Base-by-base conservation (phyloP, 2,888 invertebrate species). In the Acanthosepion esculentum region DNA sequence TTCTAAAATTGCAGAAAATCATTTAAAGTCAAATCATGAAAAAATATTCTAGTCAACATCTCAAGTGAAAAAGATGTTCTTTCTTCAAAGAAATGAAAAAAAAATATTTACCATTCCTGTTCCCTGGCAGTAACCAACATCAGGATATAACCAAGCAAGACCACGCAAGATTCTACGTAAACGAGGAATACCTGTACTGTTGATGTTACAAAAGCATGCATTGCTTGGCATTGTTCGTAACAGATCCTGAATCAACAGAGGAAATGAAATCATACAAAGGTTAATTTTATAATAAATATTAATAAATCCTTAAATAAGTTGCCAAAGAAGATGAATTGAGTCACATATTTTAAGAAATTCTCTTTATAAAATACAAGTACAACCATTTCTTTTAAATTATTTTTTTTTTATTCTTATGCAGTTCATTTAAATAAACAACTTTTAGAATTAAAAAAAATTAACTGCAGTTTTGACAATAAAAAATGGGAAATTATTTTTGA, bases 141-240 rank as follows among this genome's bases (percentile, higher is more conserved):
- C 97, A 91, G 99, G 99, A 98, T 99, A 99, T 48, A 99, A 98
- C 99, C 99, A 99, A 41, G 99, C 99, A 94, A 99, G 98, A 1
- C 99, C 98, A 96, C 99, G 98, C 95, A 99, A 98, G 95, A 99
- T 98, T 96, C 99, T 98, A 53, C 99, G 98, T 95, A 99, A 98
- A 95, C 99, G 98, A 8, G 99, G 99, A 95, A 99, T 98, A 92
- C 99, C 97, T 41, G 99, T 99, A 96, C 99, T 99, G 96, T 98
- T 98, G 91, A 98, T 98, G 97, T 98, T 98, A 97, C 99, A 99
- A 97, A 99, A 99, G 97, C 99, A 99, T 33, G 98, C 99, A 98
- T 99, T 99, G 95, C 98, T 99, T 6, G 99, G 99, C 98, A 99
- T 98, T 94, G 99, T 99, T 96, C 99, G 98, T 94, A 99, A 98